Evolutionary conservation across 2,888 invertebrate species (phyloP), one percentile per base, ranked within the genome.

Genomic region (Drosophila planitibia): DNA sequence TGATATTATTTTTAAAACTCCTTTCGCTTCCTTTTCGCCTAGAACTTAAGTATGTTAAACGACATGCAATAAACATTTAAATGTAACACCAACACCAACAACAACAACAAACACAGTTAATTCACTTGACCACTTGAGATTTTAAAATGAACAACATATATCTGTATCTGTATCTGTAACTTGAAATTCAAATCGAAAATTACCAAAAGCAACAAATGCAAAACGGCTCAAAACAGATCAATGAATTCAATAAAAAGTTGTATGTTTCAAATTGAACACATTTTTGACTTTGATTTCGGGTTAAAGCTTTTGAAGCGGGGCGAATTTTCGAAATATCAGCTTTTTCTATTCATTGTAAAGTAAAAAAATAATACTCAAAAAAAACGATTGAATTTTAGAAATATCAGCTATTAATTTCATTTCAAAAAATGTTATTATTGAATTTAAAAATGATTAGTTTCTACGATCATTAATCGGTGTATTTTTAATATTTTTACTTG

Each of bases 1-100:
- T 87, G 86, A 87, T 87, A 87, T 87, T 90, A 87, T 87, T 87
- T 90, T 60, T 89, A 83, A 85, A 86, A 68, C 70, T 62, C 71
- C 61, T 47, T 85, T 85, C 25, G 85, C 88, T 85, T 85, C 90
- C 90, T 75, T 74, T 70, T 70, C 76, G 71, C 63, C 55, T 76
- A 65, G 71, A 28, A 58, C 51, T 52, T 73, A 73, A 80, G 57
- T 70, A 67, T 52, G 49, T 67, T 62, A 49, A 69, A 52, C 25
- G n/a, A 57, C 64, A 65, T 55, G 70, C 70, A 76, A 78, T 72
- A 66, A 66, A 69, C 61, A 70, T n/a, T 55, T 49, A 57, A 55
- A 61, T 66, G 57, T 14, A 28, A 55, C 53, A 16, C 58, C 37
- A 39, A 59, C 25, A 52, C 58, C 47, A 39, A 57, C 25, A 52